Evolutionary conservation across 1,140 invertebrate genomes (phyloP).

Genomic region (Calephelis virginiensis): DNA sequence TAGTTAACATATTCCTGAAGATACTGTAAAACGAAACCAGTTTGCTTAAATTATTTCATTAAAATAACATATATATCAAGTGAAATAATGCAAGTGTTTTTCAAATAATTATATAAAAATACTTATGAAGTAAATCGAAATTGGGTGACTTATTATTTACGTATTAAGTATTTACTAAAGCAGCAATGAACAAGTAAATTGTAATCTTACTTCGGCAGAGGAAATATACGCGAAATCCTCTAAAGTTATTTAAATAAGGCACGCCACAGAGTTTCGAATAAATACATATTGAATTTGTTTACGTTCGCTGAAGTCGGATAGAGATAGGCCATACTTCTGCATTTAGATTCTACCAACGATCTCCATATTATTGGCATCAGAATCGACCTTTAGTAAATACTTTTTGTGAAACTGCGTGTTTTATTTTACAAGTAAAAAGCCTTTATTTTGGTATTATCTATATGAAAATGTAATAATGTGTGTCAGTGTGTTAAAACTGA

Average conservation of each 20-base stretch:
- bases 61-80: too few relatives aligned
- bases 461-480: too few relatives aligned
- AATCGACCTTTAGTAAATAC: slow-evolving; percentile 8
- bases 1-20: too few relatives aligned
- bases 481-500: too few relatives aligned
- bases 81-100: too few relatives aligned
- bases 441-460: too few relatives aligned
- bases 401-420: slow-evolving; percentile 1
- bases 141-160: too few relatives aligned
- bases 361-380: slow-evolving; percentile 50
- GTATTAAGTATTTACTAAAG: background rate
- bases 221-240: slow-evolving; percentile 45
- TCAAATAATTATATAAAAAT: too few relatives aligned
- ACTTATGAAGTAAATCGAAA: too few relatives aligned
- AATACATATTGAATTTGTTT: slow-evolving; percentile 69
- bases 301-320: slow-evolving; percentile 51
- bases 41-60: too few relatives aligned
- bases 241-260: slow-evolving; percentile 64
- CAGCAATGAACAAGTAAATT: background rate
- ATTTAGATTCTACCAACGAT: slow-evolving; percentile 51
- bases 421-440: background rate
- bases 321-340: slow-evolving; percentile 48
- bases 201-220: slow-evolving; percentile 3
- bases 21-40: too few relatives aligned
- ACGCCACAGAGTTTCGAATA: slow-evolving; percentile 51